A percentile compares a stretch with the other conserved stretches of the same genome.
These are phyloP conservation scores for zebrafish (Danio rerio) DNA, from an alignment of 2,113 vertebrate species.

Conservation along the genomic window GRCz12tu NC_133179.1:12719001-12719500, in stretches of 20 bases:
- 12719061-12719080: background rate
- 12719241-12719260: constrained; percentile 46
- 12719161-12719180: constrained; percentile 25
- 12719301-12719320: constrained; percentile 3
- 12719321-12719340: background rate
- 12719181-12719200: constrained; percentile 17
- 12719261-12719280: constrained; percentile 27
- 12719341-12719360: background rate
- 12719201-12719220: constrained; percentile 2
- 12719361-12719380: background rate
- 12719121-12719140: background rate
- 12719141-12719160: constrained; percentile 13
- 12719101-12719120: background rate
- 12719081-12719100: background rate
- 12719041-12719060: background rate
- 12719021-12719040: constrained; percentile 23
- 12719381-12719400: background rate
- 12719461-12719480: too few species aligned
- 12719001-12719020: background rate
- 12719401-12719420: too few species aligned
- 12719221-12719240: constrained; percentile 34
- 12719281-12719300: constrained; percentile 14
- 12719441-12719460: too few species aligned
- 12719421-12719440: too few species aligned
- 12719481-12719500: too few species aligned